phyloP scores from a whole-genome alignment of 1,140 invertebrate genomes.

The Acromyrmex heyeri region DNA sequence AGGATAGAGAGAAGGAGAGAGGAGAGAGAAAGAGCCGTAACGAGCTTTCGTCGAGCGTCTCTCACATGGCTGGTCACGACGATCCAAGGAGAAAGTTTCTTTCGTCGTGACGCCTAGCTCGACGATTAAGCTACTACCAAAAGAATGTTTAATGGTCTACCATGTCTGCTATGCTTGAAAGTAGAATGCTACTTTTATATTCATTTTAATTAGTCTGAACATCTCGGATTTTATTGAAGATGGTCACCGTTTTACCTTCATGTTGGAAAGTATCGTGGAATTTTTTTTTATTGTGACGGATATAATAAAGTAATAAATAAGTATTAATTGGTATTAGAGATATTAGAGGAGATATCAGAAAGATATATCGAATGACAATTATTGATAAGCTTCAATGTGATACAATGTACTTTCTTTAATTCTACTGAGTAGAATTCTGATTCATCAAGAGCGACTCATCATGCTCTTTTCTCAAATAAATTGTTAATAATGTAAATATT shows the following conservation, averaged over 20 bases:
- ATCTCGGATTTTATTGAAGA: background rate
- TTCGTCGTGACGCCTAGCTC: slow-evolving; percentile 21
- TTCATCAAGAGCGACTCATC: background rate
- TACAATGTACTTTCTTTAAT: background rate
- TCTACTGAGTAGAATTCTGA: background rate
- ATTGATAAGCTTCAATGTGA: background rate
- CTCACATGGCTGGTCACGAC: slow-evolving; percentile 34
- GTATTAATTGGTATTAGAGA: background rate
- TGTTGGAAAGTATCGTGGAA: background rate
- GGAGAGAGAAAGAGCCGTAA: background rate
- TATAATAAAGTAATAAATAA: background rate
- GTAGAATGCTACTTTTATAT: background rate
- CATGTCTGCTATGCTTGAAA: background rate
- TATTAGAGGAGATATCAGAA: background rate
- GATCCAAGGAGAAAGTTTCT: slow-evolving; percentile 53
- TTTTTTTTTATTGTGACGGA: background rate
- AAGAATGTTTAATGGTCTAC: slow-evolving; percentile 41
- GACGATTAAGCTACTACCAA: slow-evolving; percentile 32
- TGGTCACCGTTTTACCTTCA: background rate
- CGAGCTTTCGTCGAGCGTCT: slow-evolving; percentile 46
- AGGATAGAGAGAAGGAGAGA: background rate
- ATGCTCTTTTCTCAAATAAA: background rate
- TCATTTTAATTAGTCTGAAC: background rate
- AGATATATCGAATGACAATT: background rate
- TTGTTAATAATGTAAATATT: background rate